phyloP scores from a whole-genome alignment of 1,140 invertebrate species.

The Phortica variegata region DNA sequence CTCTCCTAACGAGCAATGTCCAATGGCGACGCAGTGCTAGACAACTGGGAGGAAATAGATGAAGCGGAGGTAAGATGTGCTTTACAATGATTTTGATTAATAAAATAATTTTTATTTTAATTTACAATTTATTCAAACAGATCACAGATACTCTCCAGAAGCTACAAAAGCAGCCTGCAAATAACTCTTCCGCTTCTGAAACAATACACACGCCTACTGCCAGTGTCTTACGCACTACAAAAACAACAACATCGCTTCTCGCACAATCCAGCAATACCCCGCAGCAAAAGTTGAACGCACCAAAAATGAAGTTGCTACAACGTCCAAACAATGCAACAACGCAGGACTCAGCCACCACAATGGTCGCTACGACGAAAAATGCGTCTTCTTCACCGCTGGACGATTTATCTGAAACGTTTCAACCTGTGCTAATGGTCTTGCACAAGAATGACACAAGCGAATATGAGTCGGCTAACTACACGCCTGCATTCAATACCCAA shows the following conservation, averaged over 20 bases:
- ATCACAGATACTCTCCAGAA: constrained; percentile 14
- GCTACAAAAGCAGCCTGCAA: constrained; percentile 45
- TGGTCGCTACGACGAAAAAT: background rate
- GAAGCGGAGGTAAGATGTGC: constrained; percentile 65
- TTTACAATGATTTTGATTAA: background rate
- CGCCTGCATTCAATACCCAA: constrained; percentile 64
- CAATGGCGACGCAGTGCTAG: constrained; percentile 65
- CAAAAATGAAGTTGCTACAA: constrained; percentile 59
- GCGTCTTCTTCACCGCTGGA: constrained; percentile 43
- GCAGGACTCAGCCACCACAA: constrained; percentile 54
- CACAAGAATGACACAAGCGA: constrained; percentile 43
- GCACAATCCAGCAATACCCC: constrained; percentile 1
- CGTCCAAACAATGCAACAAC: constrained; percentile 59
- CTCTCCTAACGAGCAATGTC: constrained; percentile 55
- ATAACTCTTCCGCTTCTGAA: constrained; percentile 17
- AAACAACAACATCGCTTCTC: constrained; percentile 8
- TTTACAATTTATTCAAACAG: background rate
- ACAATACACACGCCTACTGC: constrained; percentile 14
- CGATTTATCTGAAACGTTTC: constrained; percentile 30
- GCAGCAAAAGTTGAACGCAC: constrained; percentile 5
- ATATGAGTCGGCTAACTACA: constrained; percentile 61
- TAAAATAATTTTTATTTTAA: constrained; percentile 5
- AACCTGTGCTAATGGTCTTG: constrained; percentile 50
- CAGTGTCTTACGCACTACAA: constrained; percentile 13
- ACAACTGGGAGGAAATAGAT: constrained; percentile 84